phyloP scores from a whole-genome alignment of 2,797 vertebrate species.

The Aythya fuligula region DNA sequence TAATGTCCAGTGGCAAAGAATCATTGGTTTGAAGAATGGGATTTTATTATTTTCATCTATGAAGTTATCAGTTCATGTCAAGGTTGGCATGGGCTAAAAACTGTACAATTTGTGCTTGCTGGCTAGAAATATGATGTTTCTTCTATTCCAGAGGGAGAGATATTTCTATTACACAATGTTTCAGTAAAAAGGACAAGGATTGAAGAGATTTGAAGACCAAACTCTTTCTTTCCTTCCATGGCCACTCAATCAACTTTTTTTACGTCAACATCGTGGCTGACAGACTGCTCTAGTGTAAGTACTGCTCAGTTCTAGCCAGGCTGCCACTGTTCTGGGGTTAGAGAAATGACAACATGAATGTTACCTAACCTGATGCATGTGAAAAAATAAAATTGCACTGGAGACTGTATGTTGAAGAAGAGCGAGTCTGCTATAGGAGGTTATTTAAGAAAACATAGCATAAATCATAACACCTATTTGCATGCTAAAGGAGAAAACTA shows the following conservation, averaged over 20 bases:
- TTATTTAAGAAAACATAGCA: conserved; percentile 41
- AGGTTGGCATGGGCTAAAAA: neutral
- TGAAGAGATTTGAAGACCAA: neutral
- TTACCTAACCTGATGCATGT: neutral
- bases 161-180: neutral
- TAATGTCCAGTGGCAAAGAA: neutral
- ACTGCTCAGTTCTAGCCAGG: neutral
- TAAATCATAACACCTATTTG: conserved; percentile 42
- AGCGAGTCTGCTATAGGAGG: neutral
- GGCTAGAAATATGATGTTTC: neutral
- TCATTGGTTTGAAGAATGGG: neutral
- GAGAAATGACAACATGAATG: rapidly evolving
- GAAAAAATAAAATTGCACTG: neutral
- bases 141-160: neutral
- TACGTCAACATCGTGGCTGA: neutral
- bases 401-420: neutral
- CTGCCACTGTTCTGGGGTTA: neutral
- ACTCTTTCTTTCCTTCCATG: neutral
- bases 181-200: neutral
- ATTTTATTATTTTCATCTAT: neutral
- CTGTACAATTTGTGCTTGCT: rapidly evolving
- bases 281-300: neutral
- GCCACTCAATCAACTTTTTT: neutral
- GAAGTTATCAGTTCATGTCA: neutral
- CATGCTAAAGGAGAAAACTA: neutral